These are phyloP conservation scores for Argya squamiceps DNA, from an alignment of 2,797 vertebrate genomes.

Conservation along the genomic window DNA sequence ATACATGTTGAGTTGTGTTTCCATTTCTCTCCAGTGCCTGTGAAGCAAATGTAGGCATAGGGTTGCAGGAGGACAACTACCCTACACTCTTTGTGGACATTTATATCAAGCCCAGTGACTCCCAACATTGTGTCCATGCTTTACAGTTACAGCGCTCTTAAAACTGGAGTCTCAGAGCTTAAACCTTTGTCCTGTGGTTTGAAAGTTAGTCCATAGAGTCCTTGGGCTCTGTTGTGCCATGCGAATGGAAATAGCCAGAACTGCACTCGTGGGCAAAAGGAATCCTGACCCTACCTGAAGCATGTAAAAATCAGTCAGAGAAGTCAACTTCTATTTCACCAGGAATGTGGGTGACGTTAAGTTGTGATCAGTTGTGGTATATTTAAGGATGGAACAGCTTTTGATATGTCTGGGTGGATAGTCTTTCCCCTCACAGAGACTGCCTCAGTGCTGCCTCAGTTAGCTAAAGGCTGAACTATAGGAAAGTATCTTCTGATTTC, in stretches of 20 bases:
- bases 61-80: background rate
- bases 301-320: background rate
- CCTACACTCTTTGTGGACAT: background rate
- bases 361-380: background rate
- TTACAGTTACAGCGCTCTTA: background rate
- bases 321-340: background rate
- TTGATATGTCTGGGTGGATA: background rate
- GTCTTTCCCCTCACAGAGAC: background rate
- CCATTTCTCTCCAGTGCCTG: background rate
- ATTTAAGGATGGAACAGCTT: background rate
- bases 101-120: background rate
- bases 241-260: background rate
- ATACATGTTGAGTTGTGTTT: background rate
- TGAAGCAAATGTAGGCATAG: background rate
- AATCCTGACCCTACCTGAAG: background rate
- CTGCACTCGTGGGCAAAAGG: background rate
- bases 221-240: rapidly evolving
- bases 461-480: background rate
- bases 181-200: background rate
- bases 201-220: background rate
- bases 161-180: background rate
- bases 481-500: background rate
- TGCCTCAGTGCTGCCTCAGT: background rate
- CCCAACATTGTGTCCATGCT: background rate
- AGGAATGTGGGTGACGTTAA: background rate